Evolutionary conservation across 2,113 vertebrate genomes (phyloP).

Genomic region (Caretta caretta): DNA sequence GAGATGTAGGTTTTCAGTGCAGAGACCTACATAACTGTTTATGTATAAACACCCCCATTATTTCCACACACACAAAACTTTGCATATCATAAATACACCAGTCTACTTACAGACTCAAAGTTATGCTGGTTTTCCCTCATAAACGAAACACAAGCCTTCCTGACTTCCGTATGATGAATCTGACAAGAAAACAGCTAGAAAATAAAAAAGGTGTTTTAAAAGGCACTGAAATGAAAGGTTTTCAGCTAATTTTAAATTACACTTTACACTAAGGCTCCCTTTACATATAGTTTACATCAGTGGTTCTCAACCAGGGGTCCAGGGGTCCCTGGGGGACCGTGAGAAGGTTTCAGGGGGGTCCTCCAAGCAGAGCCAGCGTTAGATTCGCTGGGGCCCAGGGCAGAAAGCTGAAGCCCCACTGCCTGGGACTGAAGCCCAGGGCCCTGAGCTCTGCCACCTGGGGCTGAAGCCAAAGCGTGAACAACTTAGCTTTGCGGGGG

Average conservation of each 20-base stretch:
- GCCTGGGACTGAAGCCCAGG: no score
- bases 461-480: no score
- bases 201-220: rapidly evolving
- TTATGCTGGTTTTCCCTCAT: conserved; percentile 86
- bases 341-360: no score
- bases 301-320: no score
- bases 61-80: rapidly evolving
- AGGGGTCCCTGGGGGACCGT: no score
- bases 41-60: neutral
- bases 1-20: rapidly evolving
- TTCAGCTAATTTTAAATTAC: rapidly evolving
- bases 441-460: no score
- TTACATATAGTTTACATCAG: rapidly evolving
- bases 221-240: rapidly evolving
- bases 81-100: rapidly evolving
- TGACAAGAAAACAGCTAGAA: conserved; percentile 88
- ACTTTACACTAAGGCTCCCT: rapidly evolving
- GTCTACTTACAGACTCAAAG: conserved; percentile 91
- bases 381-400: no score
- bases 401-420: no score
- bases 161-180: conserved; percentile 88
- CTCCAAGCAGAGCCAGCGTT: no score
- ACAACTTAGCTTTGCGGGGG: no score
- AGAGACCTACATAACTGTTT: rapidly evolving
- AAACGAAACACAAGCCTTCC: conserved; percentile 88